Percentiles rank a stretch among this genome's conserved stretches.
Evolutionary conservation across 2,888 invertebrate genomes (phyloP).

Genomic region (Terebella lapidaria): DNA sequence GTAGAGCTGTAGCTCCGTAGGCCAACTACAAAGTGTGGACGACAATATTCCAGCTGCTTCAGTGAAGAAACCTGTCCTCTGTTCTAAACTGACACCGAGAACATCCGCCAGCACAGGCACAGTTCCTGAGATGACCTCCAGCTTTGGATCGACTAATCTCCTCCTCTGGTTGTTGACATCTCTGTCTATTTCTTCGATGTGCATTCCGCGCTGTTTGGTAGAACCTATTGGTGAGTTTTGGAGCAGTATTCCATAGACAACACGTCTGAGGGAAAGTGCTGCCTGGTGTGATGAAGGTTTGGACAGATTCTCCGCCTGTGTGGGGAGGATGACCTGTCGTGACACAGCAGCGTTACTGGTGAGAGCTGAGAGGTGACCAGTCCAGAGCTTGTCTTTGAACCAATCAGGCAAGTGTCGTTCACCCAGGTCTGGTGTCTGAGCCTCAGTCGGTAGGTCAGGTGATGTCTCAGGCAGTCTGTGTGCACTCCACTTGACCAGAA

Average conservation of each 20-base stretch:
- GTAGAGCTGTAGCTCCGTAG: neutral
- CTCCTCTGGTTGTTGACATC: neutral
- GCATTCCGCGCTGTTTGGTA: neutral
- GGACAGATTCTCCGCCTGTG: conserved; percentile 41
- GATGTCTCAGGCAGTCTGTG: no score
- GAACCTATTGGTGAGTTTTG: conserved; percentile 11
- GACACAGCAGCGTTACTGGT: conserved; percentile 58
- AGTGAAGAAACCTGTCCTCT: neutral
- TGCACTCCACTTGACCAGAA: neutral
- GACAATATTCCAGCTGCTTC: neutral
- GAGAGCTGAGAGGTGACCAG: conserved; percentile 62
- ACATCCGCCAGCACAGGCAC: conserved; percentile 8
- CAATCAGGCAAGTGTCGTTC: conserved; percentile 58
- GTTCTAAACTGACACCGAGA: neutral
- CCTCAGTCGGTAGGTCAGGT: no score
- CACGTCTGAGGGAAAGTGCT: conserved; percentile 33
- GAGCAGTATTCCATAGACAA: conserved; percentile 43
- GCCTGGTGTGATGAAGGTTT: conserved; percentile 33
- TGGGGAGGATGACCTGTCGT: conserved; percentile 38
- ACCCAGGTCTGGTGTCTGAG: conserved; percentile 8
- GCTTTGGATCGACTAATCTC: neutral
- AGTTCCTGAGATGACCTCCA: neutral
- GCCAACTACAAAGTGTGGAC: neutral
- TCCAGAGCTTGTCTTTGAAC: conserved; percentile 64
- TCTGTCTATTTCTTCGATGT: neutral